Evolutionary conservation across 1,140 invertebrate genomes (phyloP), one percentile per base, ranked within the genome.

Genomic region (Cydia amplana): DNA sequence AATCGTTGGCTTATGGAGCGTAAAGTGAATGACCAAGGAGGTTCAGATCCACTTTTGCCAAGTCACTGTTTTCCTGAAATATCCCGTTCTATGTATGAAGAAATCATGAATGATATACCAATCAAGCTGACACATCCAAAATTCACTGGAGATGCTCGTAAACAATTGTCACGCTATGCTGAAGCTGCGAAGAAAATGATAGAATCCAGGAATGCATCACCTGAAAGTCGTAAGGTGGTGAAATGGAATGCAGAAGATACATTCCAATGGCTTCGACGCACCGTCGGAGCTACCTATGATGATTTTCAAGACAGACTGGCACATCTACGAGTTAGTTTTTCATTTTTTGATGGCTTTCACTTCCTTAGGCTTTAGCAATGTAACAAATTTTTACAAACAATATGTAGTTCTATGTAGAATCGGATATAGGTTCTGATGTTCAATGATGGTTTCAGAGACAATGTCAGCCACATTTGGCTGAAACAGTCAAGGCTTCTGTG

Each of bases 171-270:
- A 7, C 95, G 97, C 55, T 99, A 99, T 91, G 98, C 98, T 0
- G 98, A 99, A 91, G 98, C 98, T 7, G 98, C 98, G 0, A 99
- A 99, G 87, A 98, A 98, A 90, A 98, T 99, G 93, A 98, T 99
- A 78, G 98, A 99, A 88, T 98, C 97, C 1, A 95, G 97, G 80
- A 97, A 97, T 89, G 97, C 97, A 0, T 96, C 97, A n/a, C 95
- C 97, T 0, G 98, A 99, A 87, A 98, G 98, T 85, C 94, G 98
- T 77, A 99, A 99, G 93, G 97, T 99, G 6, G 98, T 99, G 0
- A 99, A 99, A 91, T 99, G 98, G 98, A 99, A 99, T 94, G 98
- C 98, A 0, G 98, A 99, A 87, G 98, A 99, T 83, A 99, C 98
- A 2, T 99, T 99, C 92, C 96, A 97, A 79, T 99, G 98, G 98